These are phyloP conservation scores for Operophtera brumata DNA, from an alignment of 2,888 invertebrate species.

Conservation along the genomic window DNA sequence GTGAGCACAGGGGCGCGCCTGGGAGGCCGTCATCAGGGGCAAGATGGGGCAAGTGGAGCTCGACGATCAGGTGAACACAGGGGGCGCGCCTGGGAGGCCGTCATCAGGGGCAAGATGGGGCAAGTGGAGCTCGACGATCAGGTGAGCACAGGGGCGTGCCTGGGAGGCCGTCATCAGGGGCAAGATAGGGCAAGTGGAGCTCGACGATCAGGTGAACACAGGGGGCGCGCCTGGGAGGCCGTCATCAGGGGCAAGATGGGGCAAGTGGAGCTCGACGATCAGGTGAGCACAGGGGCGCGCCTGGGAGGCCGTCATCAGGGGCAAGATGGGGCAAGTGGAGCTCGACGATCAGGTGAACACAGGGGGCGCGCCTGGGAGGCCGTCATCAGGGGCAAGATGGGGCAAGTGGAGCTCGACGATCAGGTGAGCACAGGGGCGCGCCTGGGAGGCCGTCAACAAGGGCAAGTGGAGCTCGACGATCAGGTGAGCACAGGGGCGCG, in stretches of 20 bases:
- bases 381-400: conserved; percentile 93
- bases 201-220: conserved; percentile 89
- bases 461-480: too few species aligned
- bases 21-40: too few species aligned
- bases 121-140: conserved; percentile 97
- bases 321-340: conserved; percentile 96
- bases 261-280: too few species aligned
- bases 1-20: not conserved
- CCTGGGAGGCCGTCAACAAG: too few species aligned
- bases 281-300: conserved; percentile 95
- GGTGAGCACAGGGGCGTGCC: conserved; percentile 90
- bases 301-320: conserved; percentile 94
- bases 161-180: conserved; percentile 96
- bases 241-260: too few species aligned
- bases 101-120: conserved; percentile 94
- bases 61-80: too few species aligned
- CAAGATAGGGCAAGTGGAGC: conserved; percentile 95
- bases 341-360: conserved; percentile 94
- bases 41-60: too few species aligned
- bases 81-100: conserved; percentile 95
- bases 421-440: conserved; percentile 78
- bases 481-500: too few species aligned
- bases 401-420: conserved; percentile 95
- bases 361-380: conserved; percentile 96
- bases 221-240: not conserved